These are phyloP conservation scores for Xenopus borealis DNA, from an alignment of 2,113 vertebrate species.

Conservation along the genomic window DNA sequence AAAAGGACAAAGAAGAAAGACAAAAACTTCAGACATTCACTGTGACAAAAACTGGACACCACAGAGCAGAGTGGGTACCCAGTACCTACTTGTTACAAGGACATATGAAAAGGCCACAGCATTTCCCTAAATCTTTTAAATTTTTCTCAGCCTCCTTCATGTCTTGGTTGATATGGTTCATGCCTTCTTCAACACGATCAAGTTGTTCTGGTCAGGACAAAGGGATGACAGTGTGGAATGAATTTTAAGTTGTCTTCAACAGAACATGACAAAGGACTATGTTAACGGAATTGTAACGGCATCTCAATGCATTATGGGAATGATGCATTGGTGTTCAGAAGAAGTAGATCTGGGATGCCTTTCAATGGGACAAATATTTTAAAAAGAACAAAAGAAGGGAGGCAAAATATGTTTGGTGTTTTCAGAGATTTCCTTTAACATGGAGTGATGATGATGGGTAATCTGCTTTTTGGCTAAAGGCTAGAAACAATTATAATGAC, in stretches of 20 bases:
- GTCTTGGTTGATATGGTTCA: conserved; percentile 99
- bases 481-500: conserved; percentile 29
- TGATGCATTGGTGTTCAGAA: conserved; percentile 64
- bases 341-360: conserved; percentile 50
- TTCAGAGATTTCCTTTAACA: conserved; percentile 49
- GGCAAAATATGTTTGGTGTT: conserved; percentile 31
- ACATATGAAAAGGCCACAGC: conserved; percentile 98
- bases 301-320: conserved; percentile 67
- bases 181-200: conserved; percentile 99
- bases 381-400: conserved; percentile 48
- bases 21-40: conserved; percentile 95
- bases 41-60: conserved; percentile 90
- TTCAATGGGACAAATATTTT: conserved; percentile 44
- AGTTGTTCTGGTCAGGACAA: conserved; percentile 99
- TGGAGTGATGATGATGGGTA: conserved; percentile 55
- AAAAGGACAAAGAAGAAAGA: conserved; percentile 92
- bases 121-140: conserved; percentile 99
- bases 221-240: conserved; percentile 97
- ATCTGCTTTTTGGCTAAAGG: conserved; percentile 23
- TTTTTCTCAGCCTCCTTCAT: conserved; percentile 99
- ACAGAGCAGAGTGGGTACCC: conserved; percentile 85
- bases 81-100: conserved; percentile 99
- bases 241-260: conserved; percentile 82
- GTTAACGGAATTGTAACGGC: conserved; percentile 60
- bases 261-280: conserved; percentile 84